Conservation (phyloP, 2,797 vertebrate genomes). For the Acipenser oxyrinchus region DNA sequence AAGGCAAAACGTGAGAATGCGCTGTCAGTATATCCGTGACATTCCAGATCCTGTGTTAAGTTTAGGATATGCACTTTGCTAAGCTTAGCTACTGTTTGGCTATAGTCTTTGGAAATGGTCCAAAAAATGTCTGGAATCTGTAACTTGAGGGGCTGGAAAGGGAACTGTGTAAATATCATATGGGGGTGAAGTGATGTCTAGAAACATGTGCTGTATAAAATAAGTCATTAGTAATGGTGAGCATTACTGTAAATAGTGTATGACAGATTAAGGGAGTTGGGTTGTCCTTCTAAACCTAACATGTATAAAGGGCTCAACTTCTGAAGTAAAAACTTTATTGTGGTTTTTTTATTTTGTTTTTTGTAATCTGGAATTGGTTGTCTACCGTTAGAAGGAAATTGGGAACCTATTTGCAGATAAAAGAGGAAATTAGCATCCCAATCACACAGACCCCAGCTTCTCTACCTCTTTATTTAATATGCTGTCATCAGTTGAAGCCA, state of each 20-base stretch:
- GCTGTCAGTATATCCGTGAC: too few species aligned
- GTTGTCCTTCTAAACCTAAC: not conserved
- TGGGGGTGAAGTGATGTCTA: slow-evolving; percentile 40
- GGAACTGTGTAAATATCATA: slow-evolving; percentile 49
- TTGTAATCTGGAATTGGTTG: slow-evolving; percentile 5
- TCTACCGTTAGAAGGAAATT: slow-evolving; percentile 29
- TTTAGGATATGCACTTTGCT: too few species aligned
- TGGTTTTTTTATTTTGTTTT: not conserved
- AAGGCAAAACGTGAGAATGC: too few species aligned
- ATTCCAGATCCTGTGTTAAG: too few species aligned
- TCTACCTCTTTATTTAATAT: not conserved
- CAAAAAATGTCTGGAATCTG: slow-evolving; percentile 57
- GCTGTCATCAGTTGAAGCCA: slow-evolving; percentile 53
- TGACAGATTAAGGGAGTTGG: not conserved
- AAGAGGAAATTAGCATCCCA: slow-evolving; percentile 52
- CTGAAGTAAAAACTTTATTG: not conserved
- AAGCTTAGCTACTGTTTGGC: too few species aligned
- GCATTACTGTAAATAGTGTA: not conserved
- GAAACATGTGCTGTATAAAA: slow-evolving; percentile 11
- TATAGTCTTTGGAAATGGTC: slow-evolving; percentile 21
- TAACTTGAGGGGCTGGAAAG: slow-evolving; percentile 42
- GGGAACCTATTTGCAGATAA: slow-evolving; percentile 54
- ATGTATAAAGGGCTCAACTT: not conserved
- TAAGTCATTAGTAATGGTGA: not conserved
- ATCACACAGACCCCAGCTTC: slow-evolving; percentile 41